Evolutionary conservation across 1,140 invertebrate genomes (phyloP), one percentile per base, ranked within the genome.

Genomic region (Drosophila pachea): DNA sequence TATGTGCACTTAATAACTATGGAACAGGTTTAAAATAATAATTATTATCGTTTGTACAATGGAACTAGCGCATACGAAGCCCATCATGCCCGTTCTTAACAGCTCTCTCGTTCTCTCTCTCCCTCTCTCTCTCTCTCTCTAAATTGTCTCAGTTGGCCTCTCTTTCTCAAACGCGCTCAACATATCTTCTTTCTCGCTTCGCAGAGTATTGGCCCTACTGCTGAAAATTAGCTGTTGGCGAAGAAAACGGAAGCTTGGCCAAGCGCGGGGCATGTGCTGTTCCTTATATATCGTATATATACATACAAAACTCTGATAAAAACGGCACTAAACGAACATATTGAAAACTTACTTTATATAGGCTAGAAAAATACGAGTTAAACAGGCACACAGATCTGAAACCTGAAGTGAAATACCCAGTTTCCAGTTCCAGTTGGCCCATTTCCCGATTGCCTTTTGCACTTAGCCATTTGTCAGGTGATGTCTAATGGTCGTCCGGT

Each of bases 31-130:
- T 40, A 11, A 66, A 64, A 56, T 55, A 55, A 55, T 54, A 62
- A 35, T 62, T 22, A 59, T 81, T 62, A 50, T 50, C 11, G 33
- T 79, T 78, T 78, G 76, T 78, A 78, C 76, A 82, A 58, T 66
- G 61, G 58, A 42, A 66, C 50, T 54, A 60, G 32, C 42, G 59
- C 71, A 55, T 50, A 36, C 43, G 42, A 53, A 16, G n/a, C n/a
- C n/a, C 1, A 22, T 36, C 12, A 52, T 38, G 16, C 4, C 43
- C 33, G 11, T 47, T 43, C 35, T 29, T 5, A 6, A 5, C 22
- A n/a, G 47, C 6, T 43, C 31, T 36, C 36, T 58, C 42, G 31
- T 12, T 22, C 7, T 55, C 35, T 62, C 14, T 59, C 32, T 14
- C 33, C 12, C 50, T 53, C 33, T 40, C 54, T 45, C 12, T 45